Base-by-base conservation (phyloP, 2,797 vertebrate genomes). In the Otus scops region DNA sequence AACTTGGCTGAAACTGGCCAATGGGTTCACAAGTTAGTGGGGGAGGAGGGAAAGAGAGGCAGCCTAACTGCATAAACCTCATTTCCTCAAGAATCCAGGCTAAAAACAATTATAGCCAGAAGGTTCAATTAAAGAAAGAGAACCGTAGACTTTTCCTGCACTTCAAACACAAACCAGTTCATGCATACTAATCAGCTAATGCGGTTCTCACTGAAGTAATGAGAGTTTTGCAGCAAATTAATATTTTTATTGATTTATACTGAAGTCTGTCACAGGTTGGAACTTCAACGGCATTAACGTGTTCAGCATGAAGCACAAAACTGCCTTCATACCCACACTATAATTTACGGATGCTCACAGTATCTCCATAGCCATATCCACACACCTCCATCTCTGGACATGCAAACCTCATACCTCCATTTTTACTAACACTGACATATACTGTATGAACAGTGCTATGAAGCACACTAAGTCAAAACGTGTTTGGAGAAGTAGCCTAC, bases 91-190 rank as follows among this genome's bases (percentile, higher is more conserved):
- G 84, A 94, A 95, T 69, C 54, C 74, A 89, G 70, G 56, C 91
- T 95, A 91, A 86, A 96, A 95, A 54, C 83, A 95, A 86, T 94
- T 75, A 92, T 70, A 96, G 89, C 88, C 94, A 95, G 93, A 79
- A 92, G 93, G 89, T 96, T 95, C 94, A 96, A 96, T 93, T 95
- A 92, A 80, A 93, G 53, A 92, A 92, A 84, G 86, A 88, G 88
- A 89, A 88, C 79, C 4, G 3, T 14, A 93, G 89, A 93, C 28
- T 27, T 65, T 85, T 78, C 83, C 89, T 60, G 69, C 80, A 85
- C 83, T 92, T 93, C 6, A 9, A 95, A 92, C 77, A 90, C 43
- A 88, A 92, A 88, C 41, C 5, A 3, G 18, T 77, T 79, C 74
- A 88, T 90, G 85, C 93, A 93, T 94, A 85, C 91, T 67, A 88